Percentiles rank a stretch among this genome's conserved stretches.
Evolutionary conservation across 2,113 vertebrate species (phyloP).

Genomic region (Acanthochromis polyacanthus): DNA sequence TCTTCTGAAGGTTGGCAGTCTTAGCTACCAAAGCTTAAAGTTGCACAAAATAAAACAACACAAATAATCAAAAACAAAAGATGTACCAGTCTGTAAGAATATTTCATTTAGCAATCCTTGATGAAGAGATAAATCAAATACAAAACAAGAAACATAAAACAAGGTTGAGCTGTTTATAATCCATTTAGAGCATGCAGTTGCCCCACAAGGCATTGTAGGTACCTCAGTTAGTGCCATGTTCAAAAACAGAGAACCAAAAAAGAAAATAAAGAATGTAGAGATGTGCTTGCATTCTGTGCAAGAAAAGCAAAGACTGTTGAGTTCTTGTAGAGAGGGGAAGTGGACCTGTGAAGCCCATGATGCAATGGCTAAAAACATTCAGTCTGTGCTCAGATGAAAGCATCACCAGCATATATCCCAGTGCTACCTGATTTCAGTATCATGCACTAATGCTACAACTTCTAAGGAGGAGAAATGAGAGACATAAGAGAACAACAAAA

Average conservation of each 20-base stretch:
- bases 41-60: neutral
- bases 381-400: too few relatives aligned
- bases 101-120: too few relatives aligned
- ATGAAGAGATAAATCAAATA: too few relatives aligned
- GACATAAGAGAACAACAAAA: neutral
- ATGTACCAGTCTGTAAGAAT: neutral
- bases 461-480: neutral
- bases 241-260: neutral
- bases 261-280: too few relatives aligned
- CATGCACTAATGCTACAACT: neutral
- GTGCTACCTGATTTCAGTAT: neutral
- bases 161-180: too few relatives aligned
- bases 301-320: too few relatives aligned
- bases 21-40: constrained; percentile 84
- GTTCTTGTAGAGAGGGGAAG: too few relatives aligned
- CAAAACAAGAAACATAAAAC: too few relatives aligned
- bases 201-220: neutral
- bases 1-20: constrained; percentile 82
- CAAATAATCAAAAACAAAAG: neutral
- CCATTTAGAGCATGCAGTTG: neutral
- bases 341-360: too few relatives aligned
- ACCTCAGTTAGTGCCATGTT: neutral
- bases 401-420: too few relatives aligned
- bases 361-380: too few relatives aligned
- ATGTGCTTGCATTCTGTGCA: too few relatives aligned